Conservation (phyloP, 1,140 invertebrate genomes). For the Conus ventricosus region DNA sequence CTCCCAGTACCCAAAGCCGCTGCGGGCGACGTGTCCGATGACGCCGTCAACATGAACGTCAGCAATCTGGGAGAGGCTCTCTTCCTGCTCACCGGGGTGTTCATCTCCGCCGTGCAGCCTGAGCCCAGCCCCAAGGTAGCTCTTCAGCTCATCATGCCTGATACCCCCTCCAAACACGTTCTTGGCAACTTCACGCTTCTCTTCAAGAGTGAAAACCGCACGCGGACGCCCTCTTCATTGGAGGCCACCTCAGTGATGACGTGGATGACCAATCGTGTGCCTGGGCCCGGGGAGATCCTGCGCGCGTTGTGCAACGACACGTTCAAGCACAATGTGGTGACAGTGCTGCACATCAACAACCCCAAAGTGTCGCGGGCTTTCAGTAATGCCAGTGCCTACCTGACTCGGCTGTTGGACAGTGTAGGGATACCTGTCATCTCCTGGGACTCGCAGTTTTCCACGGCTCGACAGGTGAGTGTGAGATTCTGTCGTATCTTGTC, state of each 20-base stretch:
- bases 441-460: slow-evolving; percentile 47
- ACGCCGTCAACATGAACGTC: slow-evolving; percentile 21
- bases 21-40: background rate
- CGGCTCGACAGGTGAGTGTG: slow-evolving; percentile 37
- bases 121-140: background rate
- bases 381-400: slow-evolving; percentile 7
- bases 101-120: slow-evolving; percentile 21
- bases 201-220: background rate
- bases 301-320: slow-evolving; percentile 24
- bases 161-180: background rate
- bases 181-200: background rate
- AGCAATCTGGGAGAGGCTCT: slow-evolving; percentile 29
- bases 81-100: slow-evolving; percentile 21
- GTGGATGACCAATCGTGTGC: slow-evolving; percentile 11
- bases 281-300: slow-evolving; percentile 15
- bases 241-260: background rate
- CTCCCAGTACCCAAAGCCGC: background rate
- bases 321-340: slow-evolving; percentile 10
- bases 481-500: too few species aligned
- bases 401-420: slow-evolving; percentile 43
- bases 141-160: slow-evolving; percentile 13
- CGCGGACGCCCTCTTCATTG: background rate
- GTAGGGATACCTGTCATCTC: slow-evolving; percentile 50
- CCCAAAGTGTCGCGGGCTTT: background rate
- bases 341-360: slow-evolving; percentile 38